phyloP scores from a whole-genome alignment of 2,888 invertebrate genomes.

The Phragmatobia fuliginosa region DNA sequence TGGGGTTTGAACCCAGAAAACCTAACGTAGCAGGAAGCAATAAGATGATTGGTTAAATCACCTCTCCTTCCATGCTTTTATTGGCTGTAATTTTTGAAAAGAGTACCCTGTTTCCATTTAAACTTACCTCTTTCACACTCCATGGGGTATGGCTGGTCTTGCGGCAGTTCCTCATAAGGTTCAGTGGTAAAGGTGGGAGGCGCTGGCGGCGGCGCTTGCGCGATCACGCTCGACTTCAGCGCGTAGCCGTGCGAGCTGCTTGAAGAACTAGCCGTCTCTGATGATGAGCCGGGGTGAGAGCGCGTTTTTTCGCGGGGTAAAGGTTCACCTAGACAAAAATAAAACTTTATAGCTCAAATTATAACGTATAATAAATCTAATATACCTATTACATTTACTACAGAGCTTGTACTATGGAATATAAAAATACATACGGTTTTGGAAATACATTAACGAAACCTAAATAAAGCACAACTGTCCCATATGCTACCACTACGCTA shows the following conservation, averaged over 20 bases:
- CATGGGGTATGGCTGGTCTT: conserved; percentile 65
- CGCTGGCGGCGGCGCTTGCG: conserved; percentile 64
- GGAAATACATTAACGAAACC: too few species aligned
- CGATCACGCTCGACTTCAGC: conserved; percentile 61
- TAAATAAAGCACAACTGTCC: too few species aligned
- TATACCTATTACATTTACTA: too few species aligned
- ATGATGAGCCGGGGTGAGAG: conserved; percentile 68
- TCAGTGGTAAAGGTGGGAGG: conserved; percentile 65
- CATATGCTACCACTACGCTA: too few species aligned
- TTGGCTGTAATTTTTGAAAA: neutral
- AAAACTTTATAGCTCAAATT: neutral
- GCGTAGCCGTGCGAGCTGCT: conserved; percentile 78
- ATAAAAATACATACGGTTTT: too few species aligned
- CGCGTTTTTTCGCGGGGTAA: conserved; percentile 60
- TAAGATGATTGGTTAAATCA: too few species aligned
- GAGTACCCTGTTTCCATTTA: neutral
- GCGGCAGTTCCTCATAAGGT: conserved; percentile 60
- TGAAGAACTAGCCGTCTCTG: conserved; percentile 87
- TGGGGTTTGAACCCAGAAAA: too few species aligned
- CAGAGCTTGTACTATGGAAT: too few species aligned
- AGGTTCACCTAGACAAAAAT: conserved; percentile 54
- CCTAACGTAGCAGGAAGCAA: too few species aligned
- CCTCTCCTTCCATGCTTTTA: too few species aligned
- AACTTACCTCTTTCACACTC: conserved; percentile 75
- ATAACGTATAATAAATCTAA: too few species aligned